Evolutionary conservation across 2,888 invertebrate genomes (phyloP), one percentile per base, ranked within the genome.

Genomic region (Acronicta psi): DNA sequence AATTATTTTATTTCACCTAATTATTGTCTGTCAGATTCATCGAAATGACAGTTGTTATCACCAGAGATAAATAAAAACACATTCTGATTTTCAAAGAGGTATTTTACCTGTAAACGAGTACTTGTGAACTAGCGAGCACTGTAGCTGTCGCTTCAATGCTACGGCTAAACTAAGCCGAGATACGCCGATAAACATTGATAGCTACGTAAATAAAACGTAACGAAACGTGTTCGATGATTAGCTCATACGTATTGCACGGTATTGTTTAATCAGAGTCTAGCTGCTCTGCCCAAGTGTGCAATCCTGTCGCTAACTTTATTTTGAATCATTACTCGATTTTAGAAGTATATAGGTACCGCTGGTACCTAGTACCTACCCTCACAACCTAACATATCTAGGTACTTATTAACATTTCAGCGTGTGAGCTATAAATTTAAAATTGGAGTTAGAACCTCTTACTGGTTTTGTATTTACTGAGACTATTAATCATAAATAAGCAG

Each of bases 61-160:
- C 55, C 53, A 59, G 23, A 66, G 63, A 74, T 59, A 59, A 57
- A 23, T 43, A 42, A 52, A 51, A 53, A 43, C 41, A 56, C 43
- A 57, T n/a, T n/a, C n/a, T 36, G 8, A 2, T 58, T 1, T 53
- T 20, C 20, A 73, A 71, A 31, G 40, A 59, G 67, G 42, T 64
- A 44, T 45, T 51, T 23, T 65, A 65, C 69, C 73, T 62, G 53
- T 53, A 47, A 63, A 60, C 16, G 58, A 55, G 38, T 41, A 49
- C 18, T 46, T 56, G 51, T 50, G 54, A 71, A 71, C 75, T 73
- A 64, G 58, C 75, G 64, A 73, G 69, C 68, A 69, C 71, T 73
- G 73, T 65, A 71, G 73, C 64, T 77, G 75, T 70, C 73, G 77
- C 72, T 63, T 53, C 69, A 82, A 75, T 78, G 79, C 72, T 74